Base-by-base conservation (phyloP, 2,888 invertebrate genomes). In the Anticlea derivata region DNA sequence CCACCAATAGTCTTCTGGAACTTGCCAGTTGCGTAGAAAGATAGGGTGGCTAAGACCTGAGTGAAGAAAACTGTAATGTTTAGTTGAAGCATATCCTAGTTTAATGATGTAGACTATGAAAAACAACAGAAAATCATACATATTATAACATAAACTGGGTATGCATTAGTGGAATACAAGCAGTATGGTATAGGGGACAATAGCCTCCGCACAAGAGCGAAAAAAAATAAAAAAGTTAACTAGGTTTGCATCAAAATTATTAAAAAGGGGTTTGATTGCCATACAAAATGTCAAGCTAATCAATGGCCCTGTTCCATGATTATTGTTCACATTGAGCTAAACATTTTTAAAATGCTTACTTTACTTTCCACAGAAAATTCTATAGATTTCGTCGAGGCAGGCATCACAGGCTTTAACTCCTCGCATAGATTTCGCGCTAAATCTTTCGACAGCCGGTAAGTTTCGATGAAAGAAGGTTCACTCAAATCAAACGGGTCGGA, bases 311-410 rank as follows among this genome's bases (percentile, higher is more conserved):
- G 12, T 23, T 7, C 6, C 17, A 3, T 17, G n/a, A n/a, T n/a
- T n/a, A n/a, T n/a, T n/a, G n/a, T n/a, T n/a, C n/a, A n/a, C n/a
- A n/a, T n/a, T n/a, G n/a, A n/a, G n/a, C n/a, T n/a, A n/a, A n/a
- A n/a, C n/a, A n/a, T n/a, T n/a, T n/a, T n/a, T n/a, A n/a, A n/a
- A n/a, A n/a, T 17, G 64, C 77, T 70, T 61, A 85, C 88, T 77
- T 88, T 88, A 55, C 83, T 84, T 65, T 88, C 88, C 29, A 87
- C 77, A 45, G 89, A 83, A 62, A 87, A 84, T 53, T 87, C 88
- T 13, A 82, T 76, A n/a, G 84, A 78, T 63, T 87, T 88, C 0
- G 78, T 80, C 5, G 85, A 81, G 50, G 85, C 84, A 0, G 88
- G 86, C 86, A 88, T 87, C 49, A 86, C 86, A 27, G 86, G 85